phyloP scores from a whole-genome alignment of 2,888 invertebrate species.

The Lasioglossum calceatum region DNA sequence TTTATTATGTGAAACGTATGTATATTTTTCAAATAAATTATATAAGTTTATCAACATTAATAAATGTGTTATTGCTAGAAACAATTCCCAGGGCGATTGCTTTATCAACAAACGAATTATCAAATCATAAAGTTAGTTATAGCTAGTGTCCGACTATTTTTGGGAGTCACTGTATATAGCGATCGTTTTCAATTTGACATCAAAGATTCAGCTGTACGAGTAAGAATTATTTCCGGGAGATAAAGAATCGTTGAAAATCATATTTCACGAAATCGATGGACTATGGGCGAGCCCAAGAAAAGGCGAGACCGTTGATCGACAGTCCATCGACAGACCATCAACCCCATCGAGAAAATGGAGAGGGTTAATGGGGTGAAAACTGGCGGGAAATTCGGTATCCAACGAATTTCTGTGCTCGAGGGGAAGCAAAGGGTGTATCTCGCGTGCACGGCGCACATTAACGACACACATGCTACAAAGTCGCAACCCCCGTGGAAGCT shows the following conservation, averaged over 20 bases:
- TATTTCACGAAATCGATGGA: neutral
- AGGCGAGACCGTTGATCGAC: neutral
- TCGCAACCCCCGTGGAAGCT: slow-evolving; percentile 65
- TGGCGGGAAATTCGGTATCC: slow-evolving; percentile 39
- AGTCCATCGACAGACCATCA: neutral
- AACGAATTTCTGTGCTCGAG: slow-evolving; percentile 8
- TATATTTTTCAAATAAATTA: too few relatives aligned
- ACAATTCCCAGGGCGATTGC: too few relatives aligned
- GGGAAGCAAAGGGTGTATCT: slow-evolving; percentile 41
- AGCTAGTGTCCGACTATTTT: too few relatives aligned
- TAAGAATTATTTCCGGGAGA: too few relatives aligned
- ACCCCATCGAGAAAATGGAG: neutral
- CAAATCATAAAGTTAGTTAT: too few relatives aligned
- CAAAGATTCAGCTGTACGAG: too few relatives aligned
- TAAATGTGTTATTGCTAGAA: too few relatives aligned
- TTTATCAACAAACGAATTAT: too few relatives aligned
- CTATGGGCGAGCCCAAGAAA: neutral
- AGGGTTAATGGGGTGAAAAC: neutral
- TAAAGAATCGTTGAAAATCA: neutral
- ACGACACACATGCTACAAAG: slow-evolving; percentile 66
- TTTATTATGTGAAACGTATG: too few relatives aligned
- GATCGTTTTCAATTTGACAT: neutral
- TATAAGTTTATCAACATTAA: too few relatives aligned
- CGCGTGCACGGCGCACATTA: slow-evolving; percentile 67
- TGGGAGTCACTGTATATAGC: too few relatives aligned